Percentiles rank a stretch among this genome's conserved stretches.
phyloP scores from a whole-genome alignment of 1,140 invertebrate genomes.

The Drosophila kikkawai region DNA sequence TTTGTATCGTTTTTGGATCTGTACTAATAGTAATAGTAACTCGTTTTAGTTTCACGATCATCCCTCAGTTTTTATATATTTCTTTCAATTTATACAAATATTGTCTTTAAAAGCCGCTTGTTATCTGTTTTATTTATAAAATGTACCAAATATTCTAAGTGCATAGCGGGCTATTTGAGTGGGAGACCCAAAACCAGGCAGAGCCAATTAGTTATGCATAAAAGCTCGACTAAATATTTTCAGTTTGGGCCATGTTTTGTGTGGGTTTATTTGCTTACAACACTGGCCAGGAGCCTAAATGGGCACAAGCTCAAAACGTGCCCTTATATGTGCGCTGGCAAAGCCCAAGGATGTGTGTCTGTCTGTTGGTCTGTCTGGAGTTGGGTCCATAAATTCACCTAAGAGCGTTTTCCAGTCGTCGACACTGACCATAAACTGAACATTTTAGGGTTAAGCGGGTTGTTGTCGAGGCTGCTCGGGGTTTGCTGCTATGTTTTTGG shows the following conservation, averaged over 20 bases:
- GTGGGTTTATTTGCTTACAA: constrained; percentile 50
- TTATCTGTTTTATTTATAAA: background rate
- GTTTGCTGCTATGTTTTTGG: constrained; percentile 15
- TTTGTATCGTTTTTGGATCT: background rate
- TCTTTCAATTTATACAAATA: background rate
- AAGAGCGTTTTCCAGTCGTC: constrained; percentile 49
- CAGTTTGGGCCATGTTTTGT: constrained; percentile 58
- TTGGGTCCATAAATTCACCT: constrained; percentile 46
- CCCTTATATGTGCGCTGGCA: constrained; percentile 3
- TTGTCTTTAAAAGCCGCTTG: too few species aligned
- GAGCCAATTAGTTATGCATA: constrained; percentile 80
- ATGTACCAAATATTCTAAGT: background rate
- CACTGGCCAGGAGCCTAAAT: constrained; percentile 28
- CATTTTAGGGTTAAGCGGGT: constrained; percentile 61
- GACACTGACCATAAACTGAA: constrained; percentile 63
- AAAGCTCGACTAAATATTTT: constrained; percentile 70
- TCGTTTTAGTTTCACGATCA: background rate
- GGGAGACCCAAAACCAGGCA: constrained; percentile 20
- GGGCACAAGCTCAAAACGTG: constrained; percentile 7
- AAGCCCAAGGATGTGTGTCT: constrained; percentile 4
- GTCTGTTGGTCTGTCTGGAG: constrained; percentile 30
- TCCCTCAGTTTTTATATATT: background rate
- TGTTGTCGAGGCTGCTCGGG: constrained; percentile 34
- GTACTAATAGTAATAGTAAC: background rate
- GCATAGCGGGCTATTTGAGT: constrained; percentile 21